phyloP scores from a whole-genome alignment of 2,113 vertebrate species.

The Albula glossodonta region DNA sequence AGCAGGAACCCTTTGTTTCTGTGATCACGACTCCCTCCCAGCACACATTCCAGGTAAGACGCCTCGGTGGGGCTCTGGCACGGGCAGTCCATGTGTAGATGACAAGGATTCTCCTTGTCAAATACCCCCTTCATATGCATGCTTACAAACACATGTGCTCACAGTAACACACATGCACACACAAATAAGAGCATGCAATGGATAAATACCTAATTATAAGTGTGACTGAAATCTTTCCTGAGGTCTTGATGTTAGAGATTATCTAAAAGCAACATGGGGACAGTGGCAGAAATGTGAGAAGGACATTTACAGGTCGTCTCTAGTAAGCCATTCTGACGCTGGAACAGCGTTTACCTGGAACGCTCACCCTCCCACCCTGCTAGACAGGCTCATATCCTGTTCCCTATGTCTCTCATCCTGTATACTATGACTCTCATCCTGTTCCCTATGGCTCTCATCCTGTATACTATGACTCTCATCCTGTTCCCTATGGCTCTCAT shows the following conservation, averaged over 20 bases:
- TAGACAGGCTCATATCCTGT: background rate
- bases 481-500: background rate
- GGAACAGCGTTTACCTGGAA: background rate
- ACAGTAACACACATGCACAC: conserved; percentile 21
- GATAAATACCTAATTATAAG: conserved; percentile 9
- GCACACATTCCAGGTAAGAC: background rate
- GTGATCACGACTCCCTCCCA: background rate
- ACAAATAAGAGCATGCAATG: conserved; percentile 34
- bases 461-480: background rate
- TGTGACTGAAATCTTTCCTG: background rate
- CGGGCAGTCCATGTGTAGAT: background rate
- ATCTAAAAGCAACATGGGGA: background rate
- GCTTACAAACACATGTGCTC: background rate
- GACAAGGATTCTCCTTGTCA: background rate
- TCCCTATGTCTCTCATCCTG: background rate
- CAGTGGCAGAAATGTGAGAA: background rate
- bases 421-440: background rate
- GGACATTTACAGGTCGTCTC: background rate
- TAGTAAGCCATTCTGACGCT: background rate
- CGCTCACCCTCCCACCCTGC: background rate
- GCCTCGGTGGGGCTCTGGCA: background rate
- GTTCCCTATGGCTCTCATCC: background rate
- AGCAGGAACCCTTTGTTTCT: background rate
- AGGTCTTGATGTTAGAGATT: background rate
- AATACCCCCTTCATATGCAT: background rate